Conservation (phyloP, 2,888 invertebrate species). For the Caenorhabditis sp. region DNA sequence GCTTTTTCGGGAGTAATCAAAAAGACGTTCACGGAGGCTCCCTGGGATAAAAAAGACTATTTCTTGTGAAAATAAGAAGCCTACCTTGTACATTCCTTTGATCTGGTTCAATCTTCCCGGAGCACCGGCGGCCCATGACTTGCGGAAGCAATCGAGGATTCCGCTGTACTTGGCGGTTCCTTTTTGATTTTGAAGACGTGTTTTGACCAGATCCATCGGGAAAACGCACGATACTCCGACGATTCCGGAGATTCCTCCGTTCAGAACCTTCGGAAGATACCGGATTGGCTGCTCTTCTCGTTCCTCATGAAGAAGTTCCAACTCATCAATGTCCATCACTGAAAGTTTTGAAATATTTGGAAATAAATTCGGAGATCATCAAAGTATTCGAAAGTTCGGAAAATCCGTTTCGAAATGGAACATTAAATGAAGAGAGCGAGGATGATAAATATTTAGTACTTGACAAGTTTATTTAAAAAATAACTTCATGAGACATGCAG, state of each 20-base stretch:
- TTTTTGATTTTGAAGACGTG: slow-evolving; percentile 94
- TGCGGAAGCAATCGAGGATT: slow-evolving; percentile 96
- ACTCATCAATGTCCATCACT: slow-evolving; percentile 69
- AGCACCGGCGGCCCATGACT: slow-evolving; percentile 94
- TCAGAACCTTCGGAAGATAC: slow-evolving; percentile 92
- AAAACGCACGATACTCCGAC: slow-evolving; percentile 93
- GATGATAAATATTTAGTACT: slow-evolving; percentile 1
- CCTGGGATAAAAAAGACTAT: slow-evolving; percentile 52
- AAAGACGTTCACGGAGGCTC: slow-evolving; percentile 92
- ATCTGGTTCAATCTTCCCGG: slow-evolving; percentile 48
- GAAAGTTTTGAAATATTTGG: no score
- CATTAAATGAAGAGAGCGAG: neutral
- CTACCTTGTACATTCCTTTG: slow-evolving; percentile 65
- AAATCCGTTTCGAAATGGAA: neutral
- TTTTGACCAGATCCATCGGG: slow-evolving; percentile 97
- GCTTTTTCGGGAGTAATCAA: slow-evolving; percentile 99
- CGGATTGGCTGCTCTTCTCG: slow-evolving; percentile 58
- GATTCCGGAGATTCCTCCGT: slow-evolving; percentile 87
- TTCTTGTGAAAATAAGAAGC: slow-evolving; percentile 83
- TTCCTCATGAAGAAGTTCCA: slow-evolving; percentile 64
- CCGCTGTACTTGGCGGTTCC: slow-evolving; percentile 92
- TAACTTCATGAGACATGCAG: slow-evolving; percentile 20
- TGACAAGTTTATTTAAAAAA: slow-evolving; percentile 11
- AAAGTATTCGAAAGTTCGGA: neutral
- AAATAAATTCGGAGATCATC: no score